Evolutionary conservation across 2,113 vertebrate genomes (phyloP), one percentile per base, ranked within the genome.

Genomic region (Motacilla alba): DNA sequence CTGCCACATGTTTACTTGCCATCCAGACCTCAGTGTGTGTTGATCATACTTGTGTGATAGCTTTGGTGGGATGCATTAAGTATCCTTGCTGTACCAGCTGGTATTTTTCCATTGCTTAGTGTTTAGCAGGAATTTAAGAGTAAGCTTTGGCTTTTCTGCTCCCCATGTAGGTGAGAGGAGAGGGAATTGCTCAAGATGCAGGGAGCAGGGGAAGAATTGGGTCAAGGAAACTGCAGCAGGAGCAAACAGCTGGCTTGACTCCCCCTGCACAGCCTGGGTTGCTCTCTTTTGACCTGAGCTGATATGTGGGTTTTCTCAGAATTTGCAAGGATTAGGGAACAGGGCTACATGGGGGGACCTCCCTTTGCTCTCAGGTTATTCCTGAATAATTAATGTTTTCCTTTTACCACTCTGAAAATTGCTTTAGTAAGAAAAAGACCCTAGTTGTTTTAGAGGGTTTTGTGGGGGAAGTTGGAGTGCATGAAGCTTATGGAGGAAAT

Each of bases 21-120:
- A 0, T 31, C 49, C 1, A 0, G 37, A 1, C 31, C 12, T 11
- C 1, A 1, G 10, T 1, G 11, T 30, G 23, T 37, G 9, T 46
- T 28, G 24, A 13, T 53, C 26, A 3, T 19, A 15, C 43, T 64
- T n/a, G 23, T 49, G 39, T 53, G 37, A 11, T 35, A 15, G 35
- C 11, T 16, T n/a, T 30, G 49, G 23, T 78, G 59, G 41, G 33
- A 23, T 23, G 35, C 6, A 2, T 31, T 31, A 39, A 46, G 5
- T 17, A 26, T 46, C 19, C 19, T 27, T 52, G 33, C 15, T 69
- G 33, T 73, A 18, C 13, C 35, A 55, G 1, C 17, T 21, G 11
- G 43, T 86, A 4, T 59, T 89, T 90, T 82, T 89, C 74, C 35
- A 11, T 21, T 73, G 33, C 30, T 10, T 15, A n/a, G 15, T 37